phyloP scores from a whole-genome alignment of 2,888 invertebrate genomes.

The Pecten maximus region DNA sequence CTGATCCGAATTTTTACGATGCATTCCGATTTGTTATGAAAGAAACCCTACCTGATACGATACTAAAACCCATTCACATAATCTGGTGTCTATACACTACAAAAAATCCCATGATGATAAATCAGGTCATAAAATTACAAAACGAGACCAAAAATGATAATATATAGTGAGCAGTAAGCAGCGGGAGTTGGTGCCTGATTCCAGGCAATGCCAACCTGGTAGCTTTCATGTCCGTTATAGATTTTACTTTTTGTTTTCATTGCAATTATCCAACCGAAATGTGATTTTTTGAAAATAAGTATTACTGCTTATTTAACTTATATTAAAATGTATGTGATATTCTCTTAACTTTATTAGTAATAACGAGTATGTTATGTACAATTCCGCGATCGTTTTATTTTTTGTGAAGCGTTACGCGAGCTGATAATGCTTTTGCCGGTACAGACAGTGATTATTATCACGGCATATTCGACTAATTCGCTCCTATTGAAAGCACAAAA shows the following conservation, averaged over 20 bases:
- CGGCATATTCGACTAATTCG: conserved; percentile 21
- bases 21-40: not conserved
- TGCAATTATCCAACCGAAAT: too few relatives aligned
- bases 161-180: conserved; percentile 7
- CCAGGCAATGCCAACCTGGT: not conserved
- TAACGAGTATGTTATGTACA: too few relatives aligned
- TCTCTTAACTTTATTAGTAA: too few relatives aligned
- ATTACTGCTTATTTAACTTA: too few relatives aligned
- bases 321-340: too few relatives aligned
- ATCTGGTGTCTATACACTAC: not conserved
- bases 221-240: too few relatives aligned
- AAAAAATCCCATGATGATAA: not conserved
- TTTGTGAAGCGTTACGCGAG: too few relatives aligned
- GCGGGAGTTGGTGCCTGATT: not conserved
- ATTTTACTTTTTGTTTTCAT: too few relatives aligned
- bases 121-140: not conserved
- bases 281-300: too few relatives aligned
- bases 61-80: not conserved
- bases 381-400: too few relatives aligned
- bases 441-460: not conserved
- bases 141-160: not conserved
- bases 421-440: not conserved
- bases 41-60: not conserved
- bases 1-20: not conserved
- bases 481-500: not conserved